phyloP scores from a whole-genome alignment of 2,888 invertebrate species.

The Cataglyphis cursor region DNA sequence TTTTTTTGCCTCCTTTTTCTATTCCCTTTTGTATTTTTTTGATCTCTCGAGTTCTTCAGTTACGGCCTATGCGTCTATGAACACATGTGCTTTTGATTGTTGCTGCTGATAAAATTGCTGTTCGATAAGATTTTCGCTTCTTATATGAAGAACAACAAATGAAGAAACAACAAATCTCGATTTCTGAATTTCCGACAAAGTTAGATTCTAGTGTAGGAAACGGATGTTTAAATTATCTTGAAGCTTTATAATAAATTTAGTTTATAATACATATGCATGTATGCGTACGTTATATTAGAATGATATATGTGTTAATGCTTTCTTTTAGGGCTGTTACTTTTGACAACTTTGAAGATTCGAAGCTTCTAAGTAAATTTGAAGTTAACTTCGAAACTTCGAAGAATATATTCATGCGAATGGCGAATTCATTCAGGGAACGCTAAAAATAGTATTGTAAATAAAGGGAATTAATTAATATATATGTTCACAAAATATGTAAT shows the following conservation, averaged over 20 bases:
- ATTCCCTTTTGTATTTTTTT: background rate
- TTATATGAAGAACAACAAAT: background rate
- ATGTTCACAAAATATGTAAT: too few relatives aligned
- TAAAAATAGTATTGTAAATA: too few relatives aligned
- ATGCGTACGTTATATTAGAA: background rate
- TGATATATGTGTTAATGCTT: background rate
- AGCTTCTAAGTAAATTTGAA: too few relatives aligned
- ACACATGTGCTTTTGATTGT: slow-evolving; percentile 72
- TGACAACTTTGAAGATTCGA: too few relatives aligned
- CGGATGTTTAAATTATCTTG: background rate
- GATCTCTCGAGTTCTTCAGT: slow-evolving; percentile 9
- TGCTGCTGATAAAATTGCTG: slow-evolving; percentile 6
- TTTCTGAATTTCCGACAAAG: background rate
- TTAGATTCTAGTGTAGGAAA: background rate
- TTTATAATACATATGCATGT: slow-evolving; percentile 8
- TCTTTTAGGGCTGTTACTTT: too few relatives aligned
- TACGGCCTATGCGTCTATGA: slow-evolving; percentile 49
- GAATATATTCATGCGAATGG: too few relatives aligned
- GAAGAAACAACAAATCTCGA: slow-evolving; percentile 25
- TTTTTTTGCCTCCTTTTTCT: background rate
- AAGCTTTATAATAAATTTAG: too few relatives aligned
- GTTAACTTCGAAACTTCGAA: too few relatives aligned
- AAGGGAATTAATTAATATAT: too few relatives aligned
- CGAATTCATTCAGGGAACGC: too few relatives aligned
- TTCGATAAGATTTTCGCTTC: slow-evolving; percentile 16